Base-by-base conservation (phyloP, 2,888 invertebrate genomes). In the Zelleria hepariella region DNA sequence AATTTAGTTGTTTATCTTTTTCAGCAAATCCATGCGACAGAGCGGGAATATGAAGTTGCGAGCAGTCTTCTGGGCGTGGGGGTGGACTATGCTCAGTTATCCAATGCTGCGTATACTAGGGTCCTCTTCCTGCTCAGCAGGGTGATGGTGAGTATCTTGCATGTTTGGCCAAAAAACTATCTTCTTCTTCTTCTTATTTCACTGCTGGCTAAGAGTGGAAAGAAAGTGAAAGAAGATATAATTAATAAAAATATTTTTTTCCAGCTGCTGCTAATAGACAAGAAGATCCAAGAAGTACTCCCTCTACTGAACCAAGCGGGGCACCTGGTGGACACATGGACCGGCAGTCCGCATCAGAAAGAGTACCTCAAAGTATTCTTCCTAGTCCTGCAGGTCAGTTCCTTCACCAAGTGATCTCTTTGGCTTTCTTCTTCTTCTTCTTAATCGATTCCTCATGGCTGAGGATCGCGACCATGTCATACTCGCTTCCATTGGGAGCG, bases 341-440 rank as follows among this genome's bases (percentile, higher is more conserved):
- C 94, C 57, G 96, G 96, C 32, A 96, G 94, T 79, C 92, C 92
- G 0, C 94, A 96, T 74, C 97, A 98, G 77, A 98, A 98, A 77
- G 98, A 98, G 83, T 97, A 98, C 74, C 91, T 99, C 5, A 97
- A 97, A 90, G 96, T 97, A 2, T 99, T 97, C 89, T 98, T 97
- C 83, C 91, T 98, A 65, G 97, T 99, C 24, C 89, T 99, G 66
- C 98, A 96, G 91, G 95, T 93, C 80, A 70, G 65, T 42, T n/a
- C n/a, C n/a, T n/a, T n/a, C n/a, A n/a, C n/a, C n/a, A n/a, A n/a
- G n/a, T n/a, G n/a, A n/a, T n/a, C n/a, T n/a, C n/a, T n/a, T n/a
- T n/a, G n/a, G n/a, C n/a, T n/a, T n/a, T n/a, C n/a, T n/a, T n/a
- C n/a, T n/a, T n/a, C n/a, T n/a, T n/a, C n/a, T n/a, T n/a, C n/a